These are phyloP conservation scores for Ascaphus truei DNA, from an alignment of 2,113 vertebrate genomes.

Conservation along the genomic window DNA sequence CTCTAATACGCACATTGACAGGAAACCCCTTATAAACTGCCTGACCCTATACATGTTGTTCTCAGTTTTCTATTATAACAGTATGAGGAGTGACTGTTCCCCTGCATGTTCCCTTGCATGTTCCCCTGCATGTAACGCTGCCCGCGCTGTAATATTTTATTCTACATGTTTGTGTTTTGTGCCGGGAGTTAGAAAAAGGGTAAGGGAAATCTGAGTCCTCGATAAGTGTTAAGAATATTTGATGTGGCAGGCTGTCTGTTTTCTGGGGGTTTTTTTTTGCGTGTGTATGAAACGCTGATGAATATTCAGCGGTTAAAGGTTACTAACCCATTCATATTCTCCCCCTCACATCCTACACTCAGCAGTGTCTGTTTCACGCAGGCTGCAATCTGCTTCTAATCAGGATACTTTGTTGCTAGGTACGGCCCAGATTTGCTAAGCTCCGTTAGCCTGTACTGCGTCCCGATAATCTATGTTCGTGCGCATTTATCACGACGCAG, in stretches of 20 bases:
- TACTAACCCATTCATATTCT: background rate
- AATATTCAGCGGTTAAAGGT: background rate
- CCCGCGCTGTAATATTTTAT: too few species aligned
- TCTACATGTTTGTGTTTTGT: too few species aligned
- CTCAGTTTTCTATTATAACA: too few species aligned
- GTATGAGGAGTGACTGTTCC: background rate
- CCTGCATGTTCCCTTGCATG: background rate
- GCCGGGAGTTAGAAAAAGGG: background rate
- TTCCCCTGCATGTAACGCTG: background rate
- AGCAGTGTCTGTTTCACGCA: background rate
- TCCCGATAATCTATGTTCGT: too few species aligned
- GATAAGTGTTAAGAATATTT: background rate
- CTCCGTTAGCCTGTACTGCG: too few species aligned
- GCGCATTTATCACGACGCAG: too few species aligned
- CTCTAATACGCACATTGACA: too few species aligned
- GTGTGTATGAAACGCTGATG: background rate
- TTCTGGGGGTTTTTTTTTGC: background rate
- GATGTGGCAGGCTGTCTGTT: background rate
- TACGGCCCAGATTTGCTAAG: too few species aligned
- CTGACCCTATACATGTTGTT: too few species aligned
- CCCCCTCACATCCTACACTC: background rate
- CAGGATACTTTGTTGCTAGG: background rate
- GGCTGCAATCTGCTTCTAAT: background rate
- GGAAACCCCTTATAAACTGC: too few species aligned
- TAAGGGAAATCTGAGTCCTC: background rate